Conservation (phyloP, 2,888 invertebrate species). For the Macrophya alboannulata region DNA sequence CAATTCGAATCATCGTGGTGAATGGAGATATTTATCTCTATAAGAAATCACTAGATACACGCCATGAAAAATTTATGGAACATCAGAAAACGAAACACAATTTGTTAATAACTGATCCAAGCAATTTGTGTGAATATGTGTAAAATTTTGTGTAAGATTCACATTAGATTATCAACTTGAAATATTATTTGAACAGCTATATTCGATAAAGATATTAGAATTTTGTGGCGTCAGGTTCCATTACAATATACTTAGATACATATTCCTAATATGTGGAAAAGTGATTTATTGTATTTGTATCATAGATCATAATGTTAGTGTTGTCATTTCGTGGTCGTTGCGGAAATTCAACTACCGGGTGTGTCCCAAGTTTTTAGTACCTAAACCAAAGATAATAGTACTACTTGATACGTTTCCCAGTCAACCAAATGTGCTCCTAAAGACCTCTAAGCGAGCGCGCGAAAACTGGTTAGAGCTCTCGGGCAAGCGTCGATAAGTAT, state of each 20-base stretch:
- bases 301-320: conserved; percentile 70
- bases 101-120: background rate
- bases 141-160: background rate
- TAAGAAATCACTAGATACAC: background rate
- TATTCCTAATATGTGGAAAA: conserved; percentile 76
- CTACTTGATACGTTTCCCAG: background rate
- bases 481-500: too few relatives aligned
- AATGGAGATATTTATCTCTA: background rate
- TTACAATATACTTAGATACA: conserved; percentile 70
- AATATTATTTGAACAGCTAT: background rate
- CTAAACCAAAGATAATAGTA: conserved; percentile 20
- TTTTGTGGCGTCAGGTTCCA: conserved; percentile 41
- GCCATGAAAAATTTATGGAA: background rate
- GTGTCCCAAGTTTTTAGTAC: conserved; percentile 68
- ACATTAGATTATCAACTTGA: background rate
- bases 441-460: too few relatives aligned
- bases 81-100: background rate
- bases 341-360: conserved; percentile 69
- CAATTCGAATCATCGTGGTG: background rate
- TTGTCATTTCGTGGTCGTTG: conserved; percentile 72
- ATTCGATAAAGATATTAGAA: conserved; percentile 30
- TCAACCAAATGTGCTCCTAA: too few relatives aligned
- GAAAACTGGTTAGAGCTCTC: too few relatives aligned
- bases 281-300: conserved; percentile 75
- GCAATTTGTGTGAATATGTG: background rate